Base-by-base conservation (phyloP, 92 coral and sea anemone genomes). In the Metridium senile region DNA sequence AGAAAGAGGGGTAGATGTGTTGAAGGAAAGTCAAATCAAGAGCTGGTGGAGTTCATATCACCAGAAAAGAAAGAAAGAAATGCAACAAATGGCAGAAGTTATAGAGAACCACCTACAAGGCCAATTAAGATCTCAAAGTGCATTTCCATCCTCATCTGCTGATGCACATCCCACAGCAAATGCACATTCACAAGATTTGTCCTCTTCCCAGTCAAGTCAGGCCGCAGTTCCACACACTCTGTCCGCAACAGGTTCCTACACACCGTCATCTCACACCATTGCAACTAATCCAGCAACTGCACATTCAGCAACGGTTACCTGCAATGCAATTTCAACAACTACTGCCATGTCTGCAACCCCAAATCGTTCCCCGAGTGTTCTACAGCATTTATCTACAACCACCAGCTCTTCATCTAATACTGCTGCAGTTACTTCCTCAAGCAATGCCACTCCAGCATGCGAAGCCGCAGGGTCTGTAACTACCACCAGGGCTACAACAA, bases 21-120 rank as follows among this genome's bases (percentile, higher is more conserved):
- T 75, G 43, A 82, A 67, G 33, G n/a, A 21, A 8, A 33, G 76
- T 28, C 77, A 82, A 33, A 82, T 69, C 33, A 82, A 29, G 30
- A 82, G 87, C 27, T 82, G 71, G 70, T 82, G 74, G 86, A 74
- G 80, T 10, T 11, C 75, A 0, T 72, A 81, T 26, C 78, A 70
- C 33, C 80, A 74, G 32, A 74, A 81, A 27, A 74, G 62, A 27
- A 81, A 81, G 47, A 35, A 58, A 19, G 56, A 58, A 45, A 46
- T 81, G 61, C 57, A 81, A 18, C 46, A 30, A 45, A 21, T 19
- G 11, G 56, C 73, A 6, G 61, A 3, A 26, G 32, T 2, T 10
- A 59, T 26, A 23, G 32, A 26, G 3, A 26, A 54, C 17, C 17
- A 54, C 17, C 17, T 54, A 54, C 13, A 20, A 21, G 61, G 17